These are phyloP conservation scores for Dysdera silvatica DNA, from an alignment of 1,140 invertebrate species.

Conservation along the genomic window DNA sequence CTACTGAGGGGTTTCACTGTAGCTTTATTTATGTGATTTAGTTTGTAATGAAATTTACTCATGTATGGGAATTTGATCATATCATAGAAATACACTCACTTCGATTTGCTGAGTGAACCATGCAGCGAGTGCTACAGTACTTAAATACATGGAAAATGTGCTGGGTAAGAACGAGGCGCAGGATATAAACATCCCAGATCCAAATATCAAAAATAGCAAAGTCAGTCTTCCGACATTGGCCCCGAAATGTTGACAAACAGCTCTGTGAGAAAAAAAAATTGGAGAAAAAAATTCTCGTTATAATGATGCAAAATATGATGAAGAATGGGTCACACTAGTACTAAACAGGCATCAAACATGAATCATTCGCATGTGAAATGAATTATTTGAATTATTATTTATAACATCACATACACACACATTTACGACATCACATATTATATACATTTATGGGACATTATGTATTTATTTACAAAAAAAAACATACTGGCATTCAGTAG, in stretches of 20 bases:
- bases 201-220: conserved; percentile 71
- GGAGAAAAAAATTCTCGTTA: not conserved
- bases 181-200: conserved; percentile 85
- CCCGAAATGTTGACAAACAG: conserved; percentile 79
- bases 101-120: conserved; percentile 71
- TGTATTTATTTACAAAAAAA: too few relatives aligned
- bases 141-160: conserved; percentile 82
- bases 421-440: too few relatives aligned
- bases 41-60: not conserved
- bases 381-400: too few relatives aligned
- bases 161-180: conserved; percentile 86
- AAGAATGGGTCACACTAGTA: too few relatives aligned
- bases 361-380: too few relatives aligned
- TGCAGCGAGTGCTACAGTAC: conserved; percentile 67
- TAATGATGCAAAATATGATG: too few relatives aligned
- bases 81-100: conserved; percentile 2
- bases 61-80: not conserved
- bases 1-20: too few relatives aligned
- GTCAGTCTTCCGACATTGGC: conserved; percentile 75
- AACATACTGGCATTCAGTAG: too few relatives aligned
- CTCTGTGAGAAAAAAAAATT: conserved; percentile 52
- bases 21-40: too few relatives aligned
- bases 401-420: too few relatives aligned
- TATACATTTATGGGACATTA: too few relatives aligned
- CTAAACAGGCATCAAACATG: too few relatives aligned